Evolutionary conservation across 2,113 vertebrate genomes (phyloP).

Genomic region (Pantherophis guttatus): DNA sequence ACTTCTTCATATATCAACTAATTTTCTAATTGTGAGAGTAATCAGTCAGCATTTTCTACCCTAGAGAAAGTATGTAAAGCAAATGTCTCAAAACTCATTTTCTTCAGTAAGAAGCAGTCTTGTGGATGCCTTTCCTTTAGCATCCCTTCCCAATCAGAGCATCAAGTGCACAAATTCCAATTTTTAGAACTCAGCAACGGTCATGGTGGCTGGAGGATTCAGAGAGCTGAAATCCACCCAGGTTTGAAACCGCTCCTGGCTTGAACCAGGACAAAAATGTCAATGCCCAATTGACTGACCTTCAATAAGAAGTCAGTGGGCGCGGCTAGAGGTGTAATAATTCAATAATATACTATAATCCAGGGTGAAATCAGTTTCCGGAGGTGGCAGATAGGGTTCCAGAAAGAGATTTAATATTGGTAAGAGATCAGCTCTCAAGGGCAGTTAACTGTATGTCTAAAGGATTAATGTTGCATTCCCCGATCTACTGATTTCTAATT

Average conservation of each 20-base stretch:
- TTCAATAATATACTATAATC: not conserved
- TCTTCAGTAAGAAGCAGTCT: not conserved
- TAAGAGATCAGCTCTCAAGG: not conserved
- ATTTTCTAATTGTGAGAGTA: slow-evolving; percentile 27
- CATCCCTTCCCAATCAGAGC: not conserved
- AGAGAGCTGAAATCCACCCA: not conserved
- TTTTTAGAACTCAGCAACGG: not conserved
- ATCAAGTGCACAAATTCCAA: not conserved
- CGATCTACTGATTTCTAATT: not conserved
- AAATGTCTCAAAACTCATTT: not conserved
- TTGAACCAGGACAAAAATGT: not conserved
- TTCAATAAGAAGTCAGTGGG: not conserved
- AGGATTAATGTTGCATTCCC: not conserved
- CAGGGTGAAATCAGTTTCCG: not conserved
- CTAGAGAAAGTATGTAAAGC: slow-evolving; percentile 3
- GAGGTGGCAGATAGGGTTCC: not conserved
- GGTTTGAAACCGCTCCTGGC: not conserved
- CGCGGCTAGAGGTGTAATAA: not conserved
- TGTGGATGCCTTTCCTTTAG: not conserved
- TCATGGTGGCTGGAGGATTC: not conserved
- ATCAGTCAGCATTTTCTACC: slow-evolving; percentile 1
- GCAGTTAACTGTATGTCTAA: not conserved
- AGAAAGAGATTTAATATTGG: not conserved
- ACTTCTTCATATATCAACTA: slow-evolving; percentile 10
- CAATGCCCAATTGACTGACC: not conserved